Conservation (phyloP, 2,797 vertebrate species). For the Danio choprae region DNA sequence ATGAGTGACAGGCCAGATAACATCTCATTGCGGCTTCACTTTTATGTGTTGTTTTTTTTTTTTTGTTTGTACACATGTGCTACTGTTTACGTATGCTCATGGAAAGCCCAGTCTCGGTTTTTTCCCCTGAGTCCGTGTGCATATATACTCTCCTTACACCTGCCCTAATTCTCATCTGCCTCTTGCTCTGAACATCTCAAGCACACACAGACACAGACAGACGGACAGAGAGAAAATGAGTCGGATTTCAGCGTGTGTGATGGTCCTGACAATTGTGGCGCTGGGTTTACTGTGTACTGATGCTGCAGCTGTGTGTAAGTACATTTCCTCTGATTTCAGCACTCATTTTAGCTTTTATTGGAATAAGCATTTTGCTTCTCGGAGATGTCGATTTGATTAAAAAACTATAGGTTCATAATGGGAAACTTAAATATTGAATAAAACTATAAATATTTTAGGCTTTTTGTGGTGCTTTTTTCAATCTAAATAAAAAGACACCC, state of each 20-base stretch:
- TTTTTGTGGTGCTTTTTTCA: too few species aligned
- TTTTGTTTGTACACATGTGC: not conserved
- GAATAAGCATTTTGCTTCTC: not conserved
- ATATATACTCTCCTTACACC: not conserved
- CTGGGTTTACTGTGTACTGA: conserved; percentile 60
- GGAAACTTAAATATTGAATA: not conserved
- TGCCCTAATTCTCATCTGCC: not conserved
- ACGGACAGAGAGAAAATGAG: conserved; percentile 62
- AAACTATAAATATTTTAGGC: too few species aligned
- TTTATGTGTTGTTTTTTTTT: not conserved
- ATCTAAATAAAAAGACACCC: too few species aligned
- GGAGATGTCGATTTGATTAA: not conserved
- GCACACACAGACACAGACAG: not conserved
- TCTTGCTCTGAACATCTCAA: conserved; percentile 1
- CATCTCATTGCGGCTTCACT: not conserved
- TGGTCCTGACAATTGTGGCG: conserved; percentile 58
- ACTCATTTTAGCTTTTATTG: not conserved
- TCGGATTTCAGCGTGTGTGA: conserved; percentile 54
- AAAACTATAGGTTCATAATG: not conserved
- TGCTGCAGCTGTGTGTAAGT: conserved; percentile 64
- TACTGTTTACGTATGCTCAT: not conserved
- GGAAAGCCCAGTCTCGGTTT: conserved; percentile 14
- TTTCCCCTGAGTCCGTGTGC: conserved; percentile 14
- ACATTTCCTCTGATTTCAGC: not conserved
- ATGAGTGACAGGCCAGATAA: not conserved